Evolutionary conservation across 2,888 invertebrate species (phyloP).

Genomic region (Merodon equestris): DNA sequence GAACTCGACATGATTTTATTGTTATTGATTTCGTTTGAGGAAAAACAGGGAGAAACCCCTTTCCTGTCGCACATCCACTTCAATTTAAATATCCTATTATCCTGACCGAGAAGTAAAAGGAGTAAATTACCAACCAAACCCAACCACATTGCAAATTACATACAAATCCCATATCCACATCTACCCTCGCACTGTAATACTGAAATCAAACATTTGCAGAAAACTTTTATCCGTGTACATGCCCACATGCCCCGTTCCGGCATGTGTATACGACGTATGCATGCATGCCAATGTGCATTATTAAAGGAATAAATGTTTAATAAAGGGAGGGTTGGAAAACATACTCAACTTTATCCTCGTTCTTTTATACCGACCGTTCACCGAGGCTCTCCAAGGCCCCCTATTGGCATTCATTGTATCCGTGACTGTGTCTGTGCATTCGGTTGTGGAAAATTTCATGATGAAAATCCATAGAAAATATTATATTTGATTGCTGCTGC

Average conservation of each 20-base stretch:
- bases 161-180: constrained; percentile 51
- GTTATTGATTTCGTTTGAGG: too few relatives aligned
- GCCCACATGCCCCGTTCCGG: too few relatives aligned
- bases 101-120: constrained; percentile 20
- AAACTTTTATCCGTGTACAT: constrained; percentile 7
- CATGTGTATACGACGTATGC: not conserved
- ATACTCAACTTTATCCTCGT: not conserved
- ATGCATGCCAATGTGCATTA: constrained; percentile 46
- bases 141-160: constrained; percentile 57
- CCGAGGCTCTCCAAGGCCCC: not conserved
- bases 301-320: constrained; percentile 50
- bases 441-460: constrained; percentile 48
- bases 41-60: too few relatives aligned
- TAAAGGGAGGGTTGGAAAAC: constrained; percentile 60
- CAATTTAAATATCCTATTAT: constrained; percentile 67
- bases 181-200: constrained; percentile 29
- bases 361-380: too few relatives aligned
- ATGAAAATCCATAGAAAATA: constrained; percentile 60
- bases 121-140: constrained; percentile 56
- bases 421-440: constrained; percentile 35
- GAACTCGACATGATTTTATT: too few relatives aligned
- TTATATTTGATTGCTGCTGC: constrained; percentile 58
- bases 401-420: constrained; percentile 61
- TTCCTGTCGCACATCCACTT: constrained; percentile 30
- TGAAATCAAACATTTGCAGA: constrained; percentile 61